phyloP scores from a whole-genome alignment of 2,888 invertebrate genomes.

The Lasiommata megera region DNA sequence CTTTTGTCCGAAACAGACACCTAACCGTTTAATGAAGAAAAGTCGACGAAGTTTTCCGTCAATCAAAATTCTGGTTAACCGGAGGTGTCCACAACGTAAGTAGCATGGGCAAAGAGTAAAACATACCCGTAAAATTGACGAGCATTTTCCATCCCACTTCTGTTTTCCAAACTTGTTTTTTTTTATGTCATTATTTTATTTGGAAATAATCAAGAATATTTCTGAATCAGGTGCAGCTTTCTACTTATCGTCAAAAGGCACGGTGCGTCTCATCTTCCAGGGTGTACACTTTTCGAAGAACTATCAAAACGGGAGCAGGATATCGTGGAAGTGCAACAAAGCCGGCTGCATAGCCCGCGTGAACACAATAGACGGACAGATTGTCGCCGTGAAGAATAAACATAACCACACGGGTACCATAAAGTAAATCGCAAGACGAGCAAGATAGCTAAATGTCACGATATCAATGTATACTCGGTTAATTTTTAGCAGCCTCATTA shows the following conservation, averaged over 20 bases:
- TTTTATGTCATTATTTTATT: neutral
- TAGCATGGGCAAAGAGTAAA: too few relatives aligned
- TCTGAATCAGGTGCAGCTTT: conserved; percentile 38
- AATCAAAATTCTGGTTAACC: too few relatives aligned
- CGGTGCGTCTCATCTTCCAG: conserved; percentile 44
- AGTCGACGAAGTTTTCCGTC: too few relatives aligned
- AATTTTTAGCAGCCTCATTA: too few relatives aligned
- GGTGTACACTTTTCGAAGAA: conserved; percentile 51
- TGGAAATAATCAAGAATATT: neutral
- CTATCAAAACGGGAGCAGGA: conserved; percentile 51
- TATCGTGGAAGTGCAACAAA: conserved; percentile 60
- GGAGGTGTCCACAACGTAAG: too few relatives aligned
- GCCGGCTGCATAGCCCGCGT: conserved; percentile 51
- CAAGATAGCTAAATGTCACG: too few relatives aligned
- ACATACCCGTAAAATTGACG: too few relatives aligned
- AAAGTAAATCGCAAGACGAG: neutral
- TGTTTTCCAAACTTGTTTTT: too few relatives aligned
- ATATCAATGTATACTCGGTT: too few relatives aligned
- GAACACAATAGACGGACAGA: conserved; percentile 42
- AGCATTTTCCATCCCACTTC: too few relatives aligned
- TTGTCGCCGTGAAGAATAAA: conserved; percentile 43
- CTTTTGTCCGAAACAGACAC: too few relatives aligned
- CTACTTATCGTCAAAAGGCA: conserved; percentile 44
- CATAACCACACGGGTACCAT: conserved; percentile 42
- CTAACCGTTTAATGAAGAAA: too few relatives aligned